Percentiles rank a stretch among this genome's conserved stretches.
Evolutionary conservation across 1,140 invertebrate species (phyloP).

Genomic region (Zaprionus africanus): DNA sequence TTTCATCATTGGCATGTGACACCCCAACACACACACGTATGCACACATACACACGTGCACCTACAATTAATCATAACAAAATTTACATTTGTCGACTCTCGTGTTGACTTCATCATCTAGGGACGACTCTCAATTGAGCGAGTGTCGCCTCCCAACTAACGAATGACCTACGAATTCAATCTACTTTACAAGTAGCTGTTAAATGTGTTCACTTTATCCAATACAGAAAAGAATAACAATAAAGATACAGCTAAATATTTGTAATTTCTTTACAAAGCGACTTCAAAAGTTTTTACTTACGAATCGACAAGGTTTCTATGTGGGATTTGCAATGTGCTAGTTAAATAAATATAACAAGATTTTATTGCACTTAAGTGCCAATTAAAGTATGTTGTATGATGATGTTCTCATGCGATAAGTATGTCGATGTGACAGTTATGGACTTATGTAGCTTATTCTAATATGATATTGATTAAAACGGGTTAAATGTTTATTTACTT

Average conservation of each 20-base stretch:
- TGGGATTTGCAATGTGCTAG: too few relatives aligned
- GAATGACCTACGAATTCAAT: constrained; percentile 45
- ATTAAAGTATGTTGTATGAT: too few relatives aligned
- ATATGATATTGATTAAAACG: too few relatives aligned
- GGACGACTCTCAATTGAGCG: constrained; percentile 26
- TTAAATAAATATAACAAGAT: too few relatives aligned
- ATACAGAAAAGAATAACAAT: constrained; percentile 18
- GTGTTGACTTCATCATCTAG: constrained; percentile 9
- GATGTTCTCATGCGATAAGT: too few relatives aligned
- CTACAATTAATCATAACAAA: constrained; percentile 23
- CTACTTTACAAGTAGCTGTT: constrained; percentile 74
- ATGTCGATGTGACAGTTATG: too few relatives aligned
- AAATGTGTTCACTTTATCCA: constrained; percentile 62
- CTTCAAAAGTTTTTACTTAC: constrained; percentile 4
- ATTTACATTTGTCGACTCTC: constrained; percentile 12
- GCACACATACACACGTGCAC: constrained; percentile 19
- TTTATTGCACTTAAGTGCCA: too few relatives aligned
- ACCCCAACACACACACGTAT: not conserved
- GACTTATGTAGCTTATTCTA: too few relatives aligned
- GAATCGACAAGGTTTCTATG: not conserved
- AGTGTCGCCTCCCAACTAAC: constrained; percentile 25
- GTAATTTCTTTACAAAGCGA: constrained; percentile 59
- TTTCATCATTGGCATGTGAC: constrained; percentile 18
- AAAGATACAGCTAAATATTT: constrained; percentile 51
- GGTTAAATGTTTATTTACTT: too few relatives aligned